Conservation (phyloP, 2,113 vertebrate species). For the Andinoacara biseriatus region DNA sequence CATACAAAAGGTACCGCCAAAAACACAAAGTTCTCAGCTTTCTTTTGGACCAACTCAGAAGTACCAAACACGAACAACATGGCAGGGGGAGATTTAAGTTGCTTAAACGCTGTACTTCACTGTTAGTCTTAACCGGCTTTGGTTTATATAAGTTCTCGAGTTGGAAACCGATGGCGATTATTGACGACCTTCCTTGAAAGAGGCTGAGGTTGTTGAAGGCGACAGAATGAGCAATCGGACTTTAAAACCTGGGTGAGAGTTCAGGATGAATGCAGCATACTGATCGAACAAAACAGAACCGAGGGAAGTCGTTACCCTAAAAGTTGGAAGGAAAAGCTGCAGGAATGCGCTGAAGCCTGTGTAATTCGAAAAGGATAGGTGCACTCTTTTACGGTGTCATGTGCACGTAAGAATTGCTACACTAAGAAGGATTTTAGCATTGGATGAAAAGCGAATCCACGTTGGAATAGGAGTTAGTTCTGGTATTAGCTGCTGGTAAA, state of each 20-base stretch:
- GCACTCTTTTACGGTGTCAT: neutral
- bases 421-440: neutral
- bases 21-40: conserved; percentile 5
- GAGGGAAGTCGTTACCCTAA: neutral
- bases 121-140: conserved; percentile 35
- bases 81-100: neutral
- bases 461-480: conserved; percentile 7
- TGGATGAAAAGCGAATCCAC: neutral
- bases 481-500: conserved; percentile 20
- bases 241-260: conserved; percentile 33
- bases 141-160: conserved; percentile 21
- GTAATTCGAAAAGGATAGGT: neutral
- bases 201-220: conserved; percentile 43
- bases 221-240: conserved; percentile 40
- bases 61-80: neutral
- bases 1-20: conserved; percentile 23
- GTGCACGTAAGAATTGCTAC: neutral
- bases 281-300: conserved; percentile 16
- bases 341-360: neutral
- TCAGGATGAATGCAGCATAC: conserved; percentile 42
- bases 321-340: neutral
- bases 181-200: conserved; percentile 43
- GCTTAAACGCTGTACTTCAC: neutral
- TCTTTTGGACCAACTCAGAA: neutral
- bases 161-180: conserved; percentile 54